These are phyloP conservation scores for Anastatus disparis DNA, from an alignment of 1,140 invertebrate genomes.

Conservation along the genomic window DNA sequence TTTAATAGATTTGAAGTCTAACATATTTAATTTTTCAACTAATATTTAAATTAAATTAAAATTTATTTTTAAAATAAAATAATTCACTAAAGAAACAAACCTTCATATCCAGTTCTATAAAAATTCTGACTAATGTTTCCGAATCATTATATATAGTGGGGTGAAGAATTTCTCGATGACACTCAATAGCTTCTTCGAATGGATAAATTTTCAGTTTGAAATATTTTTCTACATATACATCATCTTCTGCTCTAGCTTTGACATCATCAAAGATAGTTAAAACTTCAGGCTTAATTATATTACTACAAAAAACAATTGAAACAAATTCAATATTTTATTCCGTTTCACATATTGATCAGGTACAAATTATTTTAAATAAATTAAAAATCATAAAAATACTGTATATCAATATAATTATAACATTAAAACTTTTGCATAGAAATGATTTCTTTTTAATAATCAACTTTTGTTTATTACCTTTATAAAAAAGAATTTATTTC, in stretches of 20 bases:
- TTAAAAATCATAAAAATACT: slow-evolving; percentile 4
- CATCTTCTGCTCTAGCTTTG: slow-evolving; percentile 67
- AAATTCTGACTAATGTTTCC: slow-evolving; percentile 72
- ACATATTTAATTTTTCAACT: no score
- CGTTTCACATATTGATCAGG: background rate
- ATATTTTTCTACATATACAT: slow-evolving; percentile 74
- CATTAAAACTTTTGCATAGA: no score
- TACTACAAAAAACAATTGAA: background rate
- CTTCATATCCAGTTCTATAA: slow-evolving; percentile 79
- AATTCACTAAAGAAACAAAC: slow-evolving; percentile 57
- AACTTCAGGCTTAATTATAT: slow-evolving; percentile 1
- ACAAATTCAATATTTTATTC: background rate
- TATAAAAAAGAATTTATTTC: no score
- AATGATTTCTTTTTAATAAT: no score
- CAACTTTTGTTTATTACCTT: no score
- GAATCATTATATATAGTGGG: slow-evolving; percentile 79
- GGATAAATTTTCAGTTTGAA: slow-evolving; percentile 73
- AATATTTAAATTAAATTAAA: background rate
- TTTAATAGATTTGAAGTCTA: no score
- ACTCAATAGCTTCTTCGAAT: slow-evolving; percentile 77
- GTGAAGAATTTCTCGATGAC: slow-evolving; percentile 80
- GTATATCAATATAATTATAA: slow-evolving; percentile 38
- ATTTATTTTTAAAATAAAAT: background rate
- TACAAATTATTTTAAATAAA: background rate
- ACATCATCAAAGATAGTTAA: background rate